phyloP scores from a whole-genome alignment of 1,140 invertebrate species.

The Himalopsyche phryganea region DNA sequence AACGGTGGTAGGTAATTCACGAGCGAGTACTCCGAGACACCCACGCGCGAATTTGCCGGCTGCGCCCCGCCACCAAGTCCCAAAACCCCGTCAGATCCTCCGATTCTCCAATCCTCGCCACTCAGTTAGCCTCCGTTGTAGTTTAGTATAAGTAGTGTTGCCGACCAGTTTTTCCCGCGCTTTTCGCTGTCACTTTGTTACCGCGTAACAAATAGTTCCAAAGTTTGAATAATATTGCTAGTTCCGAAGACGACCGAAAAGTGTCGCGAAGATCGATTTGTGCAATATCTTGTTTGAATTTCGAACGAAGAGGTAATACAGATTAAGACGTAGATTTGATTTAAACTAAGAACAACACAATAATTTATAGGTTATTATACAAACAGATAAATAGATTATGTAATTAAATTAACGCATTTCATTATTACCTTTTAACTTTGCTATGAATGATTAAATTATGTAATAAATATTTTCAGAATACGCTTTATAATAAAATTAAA shows the following conservation, averaged over 20 bases:
- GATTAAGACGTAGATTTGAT: no score
- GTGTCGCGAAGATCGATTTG: conserved; percentile 2
- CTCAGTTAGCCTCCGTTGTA: conserved; percentile 14
- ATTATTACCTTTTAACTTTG: no score
- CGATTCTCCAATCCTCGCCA: conserved; percentile 2
- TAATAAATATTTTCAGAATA: no score
- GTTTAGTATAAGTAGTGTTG: conserved; percentile 15
- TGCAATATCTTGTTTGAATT: neutral
- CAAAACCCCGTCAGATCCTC: neutral
- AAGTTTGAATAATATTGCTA: neutral
- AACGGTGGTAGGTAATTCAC: conserved; percentile 4
- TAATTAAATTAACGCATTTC: no score
- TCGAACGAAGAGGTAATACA: no score
- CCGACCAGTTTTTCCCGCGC: conserved; percentile 8
- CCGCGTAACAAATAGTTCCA: neutral
- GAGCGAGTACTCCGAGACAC: conserved; percentile 14
- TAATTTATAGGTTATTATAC: no score
- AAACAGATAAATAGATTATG: no score
- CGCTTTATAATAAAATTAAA: no score
- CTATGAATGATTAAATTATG: no score
- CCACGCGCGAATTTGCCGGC: conserved; percentile 1
- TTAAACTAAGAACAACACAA: no score
- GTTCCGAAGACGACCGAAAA: conserved; percentile 8
- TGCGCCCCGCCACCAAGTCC: neutral
- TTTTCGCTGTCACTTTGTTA: conserved; percentile 14